Evolutionary conservation across 2,888 invertebrate genomes (phyloP), one percentile per base, ranked within the genome.

Genomic region (Ischnura elegans): DNA sequence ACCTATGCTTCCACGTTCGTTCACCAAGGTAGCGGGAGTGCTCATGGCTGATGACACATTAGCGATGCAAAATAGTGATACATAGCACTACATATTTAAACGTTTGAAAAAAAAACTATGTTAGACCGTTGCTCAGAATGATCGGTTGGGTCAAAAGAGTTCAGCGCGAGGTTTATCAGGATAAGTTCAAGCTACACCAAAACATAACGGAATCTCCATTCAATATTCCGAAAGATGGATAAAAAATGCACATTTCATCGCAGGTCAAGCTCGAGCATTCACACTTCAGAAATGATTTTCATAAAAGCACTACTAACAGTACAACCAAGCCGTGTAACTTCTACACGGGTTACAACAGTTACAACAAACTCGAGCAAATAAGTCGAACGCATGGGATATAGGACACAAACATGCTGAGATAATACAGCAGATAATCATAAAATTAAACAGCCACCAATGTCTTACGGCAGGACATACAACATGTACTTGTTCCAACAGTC

Each of bases 201-300:
- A 90, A 90, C n/a, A 19, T 61, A 90, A 90, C 90, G 90, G 90
- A 55, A 90, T 43, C 25, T 87, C 61, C 90, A 90, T 61, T 90
- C 90, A 90, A 42, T 66, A 61, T 86, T 90, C n/a, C 43, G 55
- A 6, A 45, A n/a, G 90, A 13, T n/a, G 43, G 8, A 51, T 87
- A 51, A 87, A 51, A 90, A 90, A 90, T 76, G 76, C 29, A 4
- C 16, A 76, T 36, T 76, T 76, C 76, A 10, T 13, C 8, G 76
- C 8, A 5, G 36, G 29, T 76, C 76, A 76, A 8, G 36, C 61
- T 61, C n/a, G 51, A 51, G 19, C 8, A 2, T 42, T 43, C 85
- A 25, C 21, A 0, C 2, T 21, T 43, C 85, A 5, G 19, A 43
- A 0, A 6, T 3, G 0, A n/a, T n/a, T n/a, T n/a, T n/a, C n/a